phyloP scores from a whole-genome alignment of 2,888 invertebrate genomes.

The Aphrophora alni region DNA sequence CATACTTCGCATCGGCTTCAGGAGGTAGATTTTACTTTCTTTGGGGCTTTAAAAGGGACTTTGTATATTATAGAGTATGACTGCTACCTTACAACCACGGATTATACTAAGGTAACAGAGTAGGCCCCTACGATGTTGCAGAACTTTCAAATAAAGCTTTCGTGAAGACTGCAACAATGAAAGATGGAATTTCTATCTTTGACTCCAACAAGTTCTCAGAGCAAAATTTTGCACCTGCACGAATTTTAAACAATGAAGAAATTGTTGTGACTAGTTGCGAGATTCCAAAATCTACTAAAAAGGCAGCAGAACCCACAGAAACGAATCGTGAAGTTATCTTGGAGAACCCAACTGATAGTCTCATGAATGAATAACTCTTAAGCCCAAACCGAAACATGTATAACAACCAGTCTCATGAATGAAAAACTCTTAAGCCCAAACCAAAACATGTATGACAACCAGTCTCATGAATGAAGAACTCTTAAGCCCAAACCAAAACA shows the following conservation, averaged over 20 bases:
- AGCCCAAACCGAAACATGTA: too few relatives aligned
- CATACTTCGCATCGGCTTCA: conserved; percentile 52
- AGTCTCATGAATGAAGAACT: not conserved
- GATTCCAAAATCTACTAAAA: not conserved
- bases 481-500: not conserved
- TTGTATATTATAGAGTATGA: conserved; percentile 52
- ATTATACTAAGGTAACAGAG: conserved; percentile 16
- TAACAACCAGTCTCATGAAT: not conserved
- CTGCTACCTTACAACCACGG: conserved; percentile 23
- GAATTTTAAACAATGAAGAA: conserved; percentile 2
- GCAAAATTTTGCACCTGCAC: conserved; percentile 22
- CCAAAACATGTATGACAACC: not conserved
- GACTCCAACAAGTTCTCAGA: conserved; percentile 21
- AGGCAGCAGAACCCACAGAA: not conserved
- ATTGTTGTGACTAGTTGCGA: not conserved
- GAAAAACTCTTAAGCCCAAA: not conserved
- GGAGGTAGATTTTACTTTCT: conserved; percentile 51
- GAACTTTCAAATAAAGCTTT: conserved; percentile 27
- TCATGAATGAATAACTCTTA: too few relatives aligned
- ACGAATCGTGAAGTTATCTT: not conserved
- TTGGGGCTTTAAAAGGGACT: conserved; percentile 51
- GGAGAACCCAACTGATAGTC: not conserved
- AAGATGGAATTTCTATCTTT: conserved; percentile 16
- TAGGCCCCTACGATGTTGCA: conserved; percentile 24
- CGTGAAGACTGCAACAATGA: conserved; percentile 3